phyloP scores from a whole-genome alignment of 35 echinoderm and acorn worm species.

The Nesometra sesokonis region DNA sequence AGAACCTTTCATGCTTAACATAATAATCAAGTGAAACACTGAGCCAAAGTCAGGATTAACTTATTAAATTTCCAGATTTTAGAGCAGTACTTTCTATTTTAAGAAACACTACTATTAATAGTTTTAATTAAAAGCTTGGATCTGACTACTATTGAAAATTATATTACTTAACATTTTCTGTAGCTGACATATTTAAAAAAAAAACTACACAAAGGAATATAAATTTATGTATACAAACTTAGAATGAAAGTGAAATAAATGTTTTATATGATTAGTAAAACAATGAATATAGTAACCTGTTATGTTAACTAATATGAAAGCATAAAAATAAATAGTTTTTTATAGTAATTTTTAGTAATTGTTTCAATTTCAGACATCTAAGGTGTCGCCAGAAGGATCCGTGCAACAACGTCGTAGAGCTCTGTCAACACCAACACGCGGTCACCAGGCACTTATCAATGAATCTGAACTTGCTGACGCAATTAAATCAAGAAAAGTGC shows the following conservation, averaged over 20 bases:
- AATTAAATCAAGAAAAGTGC: not conserved
- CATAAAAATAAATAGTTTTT: too few species aligned
- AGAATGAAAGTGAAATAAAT: too few species aligned
- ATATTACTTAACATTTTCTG: too few species aligned
- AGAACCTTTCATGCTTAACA: not conserved
- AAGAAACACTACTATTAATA: not conserved
- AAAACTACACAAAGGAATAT: too few species aligned
- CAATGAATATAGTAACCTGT: too few species aligned
- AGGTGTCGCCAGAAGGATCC: not conserved
- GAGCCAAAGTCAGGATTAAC: not conserved
- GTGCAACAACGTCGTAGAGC: not conserved
- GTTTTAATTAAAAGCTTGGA: too few species aligned
- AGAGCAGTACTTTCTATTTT: not conserved
- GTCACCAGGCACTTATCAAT: not conserved
- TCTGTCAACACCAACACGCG: not conserved
- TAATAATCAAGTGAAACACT: not conserved
- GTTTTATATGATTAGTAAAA: too few species aligned
- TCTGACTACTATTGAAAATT: too few species aligned
- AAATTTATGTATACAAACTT: too few species aligned
- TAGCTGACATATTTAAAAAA: too few species aligned
- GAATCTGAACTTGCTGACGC: not conserved
- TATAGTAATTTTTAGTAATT: not conserved
- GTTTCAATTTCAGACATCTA: not conserved
- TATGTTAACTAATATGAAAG: too few species aligned
- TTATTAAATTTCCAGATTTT: not conserved